Evolutionary conservation across 2,888 invertebrate genomes (phyloP).

Genomic region (Ashinkailepas kermadecensis): DNA sequence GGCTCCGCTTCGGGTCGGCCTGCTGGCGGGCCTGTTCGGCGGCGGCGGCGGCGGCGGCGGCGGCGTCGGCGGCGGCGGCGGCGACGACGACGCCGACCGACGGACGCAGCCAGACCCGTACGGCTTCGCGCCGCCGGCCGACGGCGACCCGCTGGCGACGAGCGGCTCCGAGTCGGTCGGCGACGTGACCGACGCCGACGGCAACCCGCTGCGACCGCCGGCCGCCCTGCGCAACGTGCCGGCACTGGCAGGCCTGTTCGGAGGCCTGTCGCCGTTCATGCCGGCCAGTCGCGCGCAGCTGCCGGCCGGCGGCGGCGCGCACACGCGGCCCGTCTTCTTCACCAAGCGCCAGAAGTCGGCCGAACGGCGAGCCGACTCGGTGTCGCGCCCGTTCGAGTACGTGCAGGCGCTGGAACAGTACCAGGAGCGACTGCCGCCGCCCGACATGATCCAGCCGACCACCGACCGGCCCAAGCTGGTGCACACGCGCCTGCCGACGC

Average conservation of each 20-base stretch:
- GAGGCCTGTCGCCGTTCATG: neutral
- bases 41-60: neutral
- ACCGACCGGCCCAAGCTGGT: neutral
- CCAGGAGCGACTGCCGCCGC: neutral
- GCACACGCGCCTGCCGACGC: neutral
- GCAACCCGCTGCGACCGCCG: constrained; percentile 8
- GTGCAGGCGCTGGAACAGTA: neutral
- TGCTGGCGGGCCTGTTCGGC: constrained; percentile 8
- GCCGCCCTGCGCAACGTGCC: neutral
- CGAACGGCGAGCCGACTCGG: neutral
- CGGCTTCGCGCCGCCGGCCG: constrained; percentile 1
- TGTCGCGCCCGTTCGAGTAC: constrained; percentile 13
- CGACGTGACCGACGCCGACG: neutral
- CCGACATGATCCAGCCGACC: neutral
- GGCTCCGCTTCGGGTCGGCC: neutral
- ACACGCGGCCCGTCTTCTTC: neutral
- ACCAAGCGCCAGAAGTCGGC: neutral
- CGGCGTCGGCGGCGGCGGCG: neutral
- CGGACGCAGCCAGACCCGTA: neutral
- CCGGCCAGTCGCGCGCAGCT: neutral
- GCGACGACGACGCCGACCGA: neutral
- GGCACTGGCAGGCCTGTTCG: constrained; percentile 7
- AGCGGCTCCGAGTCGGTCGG: neutral
- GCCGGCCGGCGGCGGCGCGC: neutral
- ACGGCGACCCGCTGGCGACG: constrained; percentile 1